phyloP scores from a whole-genome alignment of 1,140 invertebrate species.

The Megalopta genalis region DNA sequence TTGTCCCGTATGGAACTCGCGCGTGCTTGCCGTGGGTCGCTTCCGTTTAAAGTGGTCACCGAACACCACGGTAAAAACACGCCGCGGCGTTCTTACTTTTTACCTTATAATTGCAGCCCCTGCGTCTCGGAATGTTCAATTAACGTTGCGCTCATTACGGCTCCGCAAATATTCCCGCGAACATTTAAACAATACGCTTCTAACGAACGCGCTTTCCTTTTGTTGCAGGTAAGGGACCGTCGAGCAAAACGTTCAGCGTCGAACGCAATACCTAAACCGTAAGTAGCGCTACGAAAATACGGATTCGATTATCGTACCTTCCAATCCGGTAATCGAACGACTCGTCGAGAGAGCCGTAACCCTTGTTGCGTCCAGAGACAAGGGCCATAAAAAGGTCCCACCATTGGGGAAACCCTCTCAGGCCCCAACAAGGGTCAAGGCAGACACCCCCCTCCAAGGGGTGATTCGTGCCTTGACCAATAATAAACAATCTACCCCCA shows the following conservation, averaged over 20 bases:
- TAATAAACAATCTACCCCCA: no score
- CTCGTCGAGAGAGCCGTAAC: no score
- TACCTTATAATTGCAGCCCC: not conserved
- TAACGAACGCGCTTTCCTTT: not conserved
- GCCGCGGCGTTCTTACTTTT: not conserved
- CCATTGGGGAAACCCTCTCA: no score
- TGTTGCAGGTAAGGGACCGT: slow-evolving; percentile 1
- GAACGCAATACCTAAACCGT: not conserved
- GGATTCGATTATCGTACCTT: no score
- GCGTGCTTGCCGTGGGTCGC: not conserved
- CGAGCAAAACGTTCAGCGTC: no score
- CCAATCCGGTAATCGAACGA: not conserved
- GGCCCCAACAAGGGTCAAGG: no score
- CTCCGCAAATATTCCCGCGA: not conserved
- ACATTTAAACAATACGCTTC: not conserved
- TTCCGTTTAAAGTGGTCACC: slow-evolving; percentile 11
- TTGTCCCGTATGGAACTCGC: slow-evolving; percentile 18
- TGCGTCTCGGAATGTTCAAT: not conserved
- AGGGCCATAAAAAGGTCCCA: no score
- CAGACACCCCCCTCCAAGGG: no score
- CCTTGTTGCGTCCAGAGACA: no score
- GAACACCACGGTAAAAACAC: not conserved
- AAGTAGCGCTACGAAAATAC: no score
- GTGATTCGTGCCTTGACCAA: no score
- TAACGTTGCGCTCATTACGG: not conserved